Conservation (phyloP, 2,888 invertebrate genomes). For the Eustalomyia histrio region DNA sequence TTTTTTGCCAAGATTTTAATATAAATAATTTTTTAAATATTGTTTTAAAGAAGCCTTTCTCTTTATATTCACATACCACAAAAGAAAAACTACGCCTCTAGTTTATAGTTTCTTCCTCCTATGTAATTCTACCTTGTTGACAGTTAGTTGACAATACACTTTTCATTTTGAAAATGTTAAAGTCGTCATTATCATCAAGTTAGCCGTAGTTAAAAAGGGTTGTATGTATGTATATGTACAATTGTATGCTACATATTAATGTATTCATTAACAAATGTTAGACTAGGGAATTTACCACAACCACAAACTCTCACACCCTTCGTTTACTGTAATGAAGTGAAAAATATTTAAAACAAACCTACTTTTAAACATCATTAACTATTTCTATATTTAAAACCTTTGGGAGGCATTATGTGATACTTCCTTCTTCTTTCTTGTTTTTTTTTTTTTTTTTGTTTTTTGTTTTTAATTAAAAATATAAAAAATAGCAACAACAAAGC, state of each 20-base stretch:
- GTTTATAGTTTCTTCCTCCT: no score
- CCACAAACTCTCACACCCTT: neutral
- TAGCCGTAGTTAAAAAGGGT: no score
- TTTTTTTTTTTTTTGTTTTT: no score
- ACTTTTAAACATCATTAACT: neutral
- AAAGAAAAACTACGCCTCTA: no score
- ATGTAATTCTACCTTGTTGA: neutral
- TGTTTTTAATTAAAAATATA: slow-evolving; percentile 36
- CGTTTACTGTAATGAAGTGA: neutral
- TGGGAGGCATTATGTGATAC: slow-evolving; percentile 30
- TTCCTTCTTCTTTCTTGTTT: neutral
- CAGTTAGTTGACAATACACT: neutral
- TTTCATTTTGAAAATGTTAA: neutral
- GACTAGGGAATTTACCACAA: slow-evolving; percentile 35
- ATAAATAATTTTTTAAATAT: no score
- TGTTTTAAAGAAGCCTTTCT: no score
- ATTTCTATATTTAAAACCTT: slow-evolving; percentile 25
- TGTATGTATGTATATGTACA: slow-evolving; percentile 18
- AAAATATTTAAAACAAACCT: neutral
- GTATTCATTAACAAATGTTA: slow-evolving; percentile 59
- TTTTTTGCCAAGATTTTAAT: no score
- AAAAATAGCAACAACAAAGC: neutral
- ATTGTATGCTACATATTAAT: slow-evolving; percentile 40
- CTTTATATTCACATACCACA: no score
- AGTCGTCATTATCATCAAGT: neutral